Evolutionary conservation across 2,888 invertebrate genomes (phyloP).

Genomic region (Acleris literana): DNA sequence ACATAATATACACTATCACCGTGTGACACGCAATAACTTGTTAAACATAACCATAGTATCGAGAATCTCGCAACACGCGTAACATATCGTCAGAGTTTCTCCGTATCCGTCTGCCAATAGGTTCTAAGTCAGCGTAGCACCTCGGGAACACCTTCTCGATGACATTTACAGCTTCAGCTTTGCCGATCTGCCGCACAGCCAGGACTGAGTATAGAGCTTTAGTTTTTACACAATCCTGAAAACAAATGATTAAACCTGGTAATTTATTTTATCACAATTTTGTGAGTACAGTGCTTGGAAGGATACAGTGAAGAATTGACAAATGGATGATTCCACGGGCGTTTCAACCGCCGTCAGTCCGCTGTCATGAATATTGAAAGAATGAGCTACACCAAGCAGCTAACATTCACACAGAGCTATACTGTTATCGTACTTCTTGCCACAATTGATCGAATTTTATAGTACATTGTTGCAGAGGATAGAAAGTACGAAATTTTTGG

Average conservation of each 20-base stretch:
- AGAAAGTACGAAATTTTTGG: too few relatives aligned
- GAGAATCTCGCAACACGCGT: slow-evolving; percentile 89
- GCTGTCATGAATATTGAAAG: too few relatives aligned
- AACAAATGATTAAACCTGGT: neutral
- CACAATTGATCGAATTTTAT: too few relatives aligned
- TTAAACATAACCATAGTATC: slow-evolving; percentile 90
- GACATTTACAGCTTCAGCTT: slow-evolving; percentile 87
- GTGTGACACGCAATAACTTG: neutral
- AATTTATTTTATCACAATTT: too few relatives aligned
- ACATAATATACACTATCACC: slow-evolving; percentile 32
- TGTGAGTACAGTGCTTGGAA: too few relatives aligned
- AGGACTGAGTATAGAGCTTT: slow-evolving; percentile 93
- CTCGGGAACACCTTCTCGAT: slow-evolving; percentile 94
- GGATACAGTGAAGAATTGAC: too few relatives aligned
- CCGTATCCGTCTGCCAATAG: slow-evolving; percentile 91
- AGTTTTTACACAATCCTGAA: slow-evolving; percentile 93
- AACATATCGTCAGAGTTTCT: slow-evolving; percentile 90
- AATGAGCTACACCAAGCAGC: too few relatives aligned
- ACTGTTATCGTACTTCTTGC: too few relatives aligned
- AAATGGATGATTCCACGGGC: too few relatives aligned
- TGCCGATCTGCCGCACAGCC: slow-evolving; percentile 89
- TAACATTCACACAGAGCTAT: too few relatives aligned
- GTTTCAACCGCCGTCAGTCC: too few relatives aligned
- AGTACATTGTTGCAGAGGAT: too few relatives aligned
- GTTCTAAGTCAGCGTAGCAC: slow-evolving; percentile 96